phyloP scores from a whole-genome alignment of 2,888 invertebrate species.

The Cheilosia scutellata region DNA sequence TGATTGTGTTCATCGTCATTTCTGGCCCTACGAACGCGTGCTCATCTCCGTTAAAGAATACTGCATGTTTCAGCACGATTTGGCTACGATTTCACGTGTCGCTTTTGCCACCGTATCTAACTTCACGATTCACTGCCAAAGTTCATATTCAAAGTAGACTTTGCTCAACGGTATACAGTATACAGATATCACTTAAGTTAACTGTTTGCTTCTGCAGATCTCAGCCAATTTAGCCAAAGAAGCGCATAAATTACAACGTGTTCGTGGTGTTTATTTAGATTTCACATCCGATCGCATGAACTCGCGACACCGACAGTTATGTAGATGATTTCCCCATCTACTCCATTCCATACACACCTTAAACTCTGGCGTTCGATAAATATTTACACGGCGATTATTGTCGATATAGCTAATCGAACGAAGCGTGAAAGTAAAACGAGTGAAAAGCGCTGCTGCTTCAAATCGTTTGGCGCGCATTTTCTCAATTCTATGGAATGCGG shows the following conservation, averaged over 20 bases:
- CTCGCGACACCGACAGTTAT: slow-evolving; percentile 67
- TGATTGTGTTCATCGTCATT: no score
- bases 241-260: slow-evolving; percentile 49
- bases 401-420: slow-evolving; percentile 5
- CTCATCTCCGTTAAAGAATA: background rate
- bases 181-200: slow-evolving; percentile 10
- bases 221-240: slow-evolving; percentile 12
- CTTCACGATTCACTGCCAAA: slow-evolving; percentile 33
- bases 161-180: background rate
- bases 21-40: background rate
- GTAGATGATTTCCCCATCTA: slow-evolving; percentile 47
- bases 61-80: slow-evolving; percentile 2
- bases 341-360: slow-evolving; percentile 17
- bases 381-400: slow-evolving; percentile 52
- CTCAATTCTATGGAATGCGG: slow-evolving; percentile 40
- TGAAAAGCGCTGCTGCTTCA: slow-evolving; percentile 15
- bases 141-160: slow-evolving; percentile 34
- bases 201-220: slow-evolving; percentile 32
- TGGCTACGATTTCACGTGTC: slow-evolving; percentile 9
- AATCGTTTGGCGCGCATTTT: slow-evolving; percentile 29
- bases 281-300: slow-evolving; percentile 66
- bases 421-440: slow-evolving; percentile 68
- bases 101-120: slow-evolving; percentile 15
- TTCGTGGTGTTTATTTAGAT: slow-evolving; percentile 44
- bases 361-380: slow-evolving; percentile 33